Conservation (phyloP, 2,888 invertebrate genomes). For the Spatulosminthurus flaviceps region DNA sequence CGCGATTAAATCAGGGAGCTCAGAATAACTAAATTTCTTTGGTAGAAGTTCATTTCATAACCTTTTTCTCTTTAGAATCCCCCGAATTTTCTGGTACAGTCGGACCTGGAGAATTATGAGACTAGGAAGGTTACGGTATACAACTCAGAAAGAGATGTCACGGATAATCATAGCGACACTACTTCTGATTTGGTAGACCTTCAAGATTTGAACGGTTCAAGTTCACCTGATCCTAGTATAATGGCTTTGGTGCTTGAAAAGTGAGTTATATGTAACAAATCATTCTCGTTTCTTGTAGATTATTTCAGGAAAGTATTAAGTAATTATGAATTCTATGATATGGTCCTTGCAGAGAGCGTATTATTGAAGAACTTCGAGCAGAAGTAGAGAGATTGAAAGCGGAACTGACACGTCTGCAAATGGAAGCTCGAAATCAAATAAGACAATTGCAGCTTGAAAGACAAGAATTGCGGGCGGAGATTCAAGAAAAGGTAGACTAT, state of each 20-base stretch:
- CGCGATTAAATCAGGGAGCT: no score
- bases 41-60: no score
- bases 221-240: conserved; percentile 59
- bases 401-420: conserved; percentile 70
- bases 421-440: conserved; percentile 70
- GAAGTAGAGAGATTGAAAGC: conserved; percentile 76
- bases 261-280: conserved; percentile 41
- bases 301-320: no score
- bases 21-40: no score
- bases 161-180: conserved; percentile 60
- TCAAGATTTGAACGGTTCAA: conserved; percentile 67
- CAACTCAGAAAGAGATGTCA: conserved; percentile 70
- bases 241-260: conserved; percentile 58
- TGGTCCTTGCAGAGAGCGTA: conserved; percentile 73
- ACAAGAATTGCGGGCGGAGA: conserved; percentile 69
- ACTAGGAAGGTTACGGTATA: conserved; percentile 91
- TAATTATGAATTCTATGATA: no score
- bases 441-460: conserved; percentile 69
- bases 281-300: conserved; percentile 63
- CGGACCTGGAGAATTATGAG: conserved; percentile 91
- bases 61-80: conserved; percentile 73
- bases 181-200: conserved; percentile 66
- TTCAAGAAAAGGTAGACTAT: conserved; percentile 67
- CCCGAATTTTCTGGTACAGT: conserved; percentile 92
- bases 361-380: conserved; percentile 82